Evolutionary conservation across 53 echinoderm and acorn worm species (phyloP).

Genomic region (Mesocentrotus franciscanus): DNA sequence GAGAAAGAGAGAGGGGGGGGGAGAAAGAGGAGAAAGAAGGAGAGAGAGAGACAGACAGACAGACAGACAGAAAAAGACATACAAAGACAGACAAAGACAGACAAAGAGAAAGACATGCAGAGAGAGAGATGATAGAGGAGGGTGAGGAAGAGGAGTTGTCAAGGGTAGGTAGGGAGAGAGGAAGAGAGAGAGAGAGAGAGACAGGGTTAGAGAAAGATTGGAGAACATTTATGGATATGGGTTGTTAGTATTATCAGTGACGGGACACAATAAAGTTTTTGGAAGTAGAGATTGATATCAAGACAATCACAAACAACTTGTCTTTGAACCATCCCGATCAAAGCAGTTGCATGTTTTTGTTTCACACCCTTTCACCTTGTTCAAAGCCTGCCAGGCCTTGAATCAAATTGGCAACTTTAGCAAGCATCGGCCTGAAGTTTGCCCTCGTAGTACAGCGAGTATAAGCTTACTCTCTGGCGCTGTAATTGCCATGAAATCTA

Average conservation of each 20-base stretch:
- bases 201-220: neutral
- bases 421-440: neutral
- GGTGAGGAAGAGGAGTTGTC: neutral
- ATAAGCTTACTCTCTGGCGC: neutral
- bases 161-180: neutral
- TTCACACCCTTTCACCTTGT: neutral
- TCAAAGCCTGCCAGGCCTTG: neutral
- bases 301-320: neutral
- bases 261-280: neutral
- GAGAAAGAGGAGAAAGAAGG: neutral
- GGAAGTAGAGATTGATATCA: neutral
- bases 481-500: constrained; percentile 15
- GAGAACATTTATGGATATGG: no score
- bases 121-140: neutral
- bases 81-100: no score
- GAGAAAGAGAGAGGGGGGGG: neutral
- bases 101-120: neutral
- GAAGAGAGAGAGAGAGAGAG: neutral
- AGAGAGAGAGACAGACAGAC: neutral
- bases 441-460: neutral
- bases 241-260: no score
- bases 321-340: neutral
- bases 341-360: neutral
- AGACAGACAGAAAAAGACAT: neutral
- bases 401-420: constrained; percentile 22